Evolutionary conservation across 2,113 vertebrate genomes (phyloP), one percentile per base, ranked within the genome.

Genomic region (Alligator mississippiensis): DNA sequence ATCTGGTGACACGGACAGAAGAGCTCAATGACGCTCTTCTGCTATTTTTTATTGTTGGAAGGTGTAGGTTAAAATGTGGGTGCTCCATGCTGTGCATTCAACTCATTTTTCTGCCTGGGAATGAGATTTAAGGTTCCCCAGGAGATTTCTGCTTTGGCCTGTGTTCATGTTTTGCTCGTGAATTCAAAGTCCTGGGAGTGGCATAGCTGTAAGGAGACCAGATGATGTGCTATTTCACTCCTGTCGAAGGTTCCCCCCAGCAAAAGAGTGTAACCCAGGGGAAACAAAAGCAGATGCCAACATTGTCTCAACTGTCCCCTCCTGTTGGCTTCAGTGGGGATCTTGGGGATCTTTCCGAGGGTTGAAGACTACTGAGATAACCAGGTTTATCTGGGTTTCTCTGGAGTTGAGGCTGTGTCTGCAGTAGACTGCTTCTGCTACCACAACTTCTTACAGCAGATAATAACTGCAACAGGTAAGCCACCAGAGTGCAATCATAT

Each of bases 81-180:
- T 13, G 1, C 55, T 75, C 17, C 21, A 18, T 38, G 14, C 68
- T 24, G 70, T 34, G 47, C 34, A 74, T 47, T 13, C 34, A 74
- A 25, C 38, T 93, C 91, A 18, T 21, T 92, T 11, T 84, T 88
- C 72, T 28, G 84, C 83, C 80, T 91, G 78, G 80, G 80, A 92
- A 72, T 7, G 76, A 11, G 21, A 74, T 24, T 8, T 80, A 11
- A 3, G 75, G 77, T 94, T 66, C 58, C 86, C 9, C n/a, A 76
- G 84, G 6, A 30, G 34, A 47, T 74, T 74, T 74, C 47, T 74
- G 30, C 34, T 30, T 74, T 38, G 21, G 70, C 30, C 60, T 57
- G n/a, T 63, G 82, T 62, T 21, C 13, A 10, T 30, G 17, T 47
- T 79, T 61, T n/a, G 77, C 90, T 86, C 83, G 90, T 79, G 62